A percentile compares a stretch with the other conserved stretches of the same genome.
phyloP scores from a whole-genome alignment of 2,797 vertebrate species.

The Otus scops region DNA sequence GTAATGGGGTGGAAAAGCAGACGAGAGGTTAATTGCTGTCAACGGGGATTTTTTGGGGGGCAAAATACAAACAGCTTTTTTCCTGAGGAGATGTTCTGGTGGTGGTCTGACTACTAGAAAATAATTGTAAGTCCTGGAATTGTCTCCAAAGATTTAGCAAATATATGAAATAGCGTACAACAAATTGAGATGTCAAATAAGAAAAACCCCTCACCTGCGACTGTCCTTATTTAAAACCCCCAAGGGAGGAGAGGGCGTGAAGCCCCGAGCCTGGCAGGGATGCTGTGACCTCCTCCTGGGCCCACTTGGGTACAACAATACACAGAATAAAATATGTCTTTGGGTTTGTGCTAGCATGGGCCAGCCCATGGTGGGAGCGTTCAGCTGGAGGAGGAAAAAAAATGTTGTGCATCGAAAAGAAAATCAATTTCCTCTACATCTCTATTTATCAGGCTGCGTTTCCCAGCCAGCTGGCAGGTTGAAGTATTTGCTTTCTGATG shows the following conservation, averaged over 20 bases:
- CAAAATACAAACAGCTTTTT: neutral
- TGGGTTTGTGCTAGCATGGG: neutral
- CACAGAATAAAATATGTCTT: neutral
- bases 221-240: neutral
- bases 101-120: neutral
- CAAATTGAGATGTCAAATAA: neutral
- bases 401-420: neutral
- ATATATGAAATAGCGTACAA: neutral
- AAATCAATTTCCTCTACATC: neutral
- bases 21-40: neutral
- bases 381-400: neutral
- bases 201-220: neutral
- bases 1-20: neutral
- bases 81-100: neutral
- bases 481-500: slow-evolving; percentile 17
- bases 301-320: neutral
- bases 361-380: neutral
- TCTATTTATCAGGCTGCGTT: neutral
- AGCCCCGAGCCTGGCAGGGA: neutral
- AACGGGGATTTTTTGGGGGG: neutral
- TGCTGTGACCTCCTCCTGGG: neutral
- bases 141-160: neutral
- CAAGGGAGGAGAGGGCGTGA: neutral
- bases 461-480: slow-evolving; percentile 12
- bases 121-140: neutral